These are phyloP conservation scores for Campylorhamphus procurvoides DNA, from an alignment of 2,113 vertebrate species.

Conservation along the genomic window DNA sequence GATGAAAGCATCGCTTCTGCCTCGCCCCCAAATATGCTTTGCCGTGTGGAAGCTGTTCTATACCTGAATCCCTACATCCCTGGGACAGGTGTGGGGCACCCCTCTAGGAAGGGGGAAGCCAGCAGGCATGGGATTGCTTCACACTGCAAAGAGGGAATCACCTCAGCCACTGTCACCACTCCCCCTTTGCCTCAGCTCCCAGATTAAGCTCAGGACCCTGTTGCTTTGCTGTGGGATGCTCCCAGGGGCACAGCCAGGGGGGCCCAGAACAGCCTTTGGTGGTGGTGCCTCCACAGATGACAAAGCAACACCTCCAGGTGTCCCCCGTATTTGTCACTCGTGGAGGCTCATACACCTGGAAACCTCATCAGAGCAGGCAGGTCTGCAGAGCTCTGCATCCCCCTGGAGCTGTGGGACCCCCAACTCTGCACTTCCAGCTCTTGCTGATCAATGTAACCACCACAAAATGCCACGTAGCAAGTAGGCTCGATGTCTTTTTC, in stretches of 20 bases:
- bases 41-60: not conserved
- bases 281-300: not conserved
- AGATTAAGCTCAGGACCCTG: not conserved
- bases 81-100: rapidly evolving
- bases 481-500: not conserved
- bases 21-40: not conserved
- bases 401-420: not conserved
- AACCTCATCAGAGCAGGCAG: not conserved
- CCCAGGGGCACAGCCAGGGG: not conserved
- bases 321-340: rapidly evolving
- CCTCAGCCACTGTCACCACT: not conserved
- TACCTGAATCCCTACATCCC: not conserved
- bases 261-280: not conserved
- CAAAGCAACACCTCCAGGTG: not conserved
- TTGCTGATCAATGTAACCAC: not conserved
- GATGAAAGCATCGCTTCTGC: not conserved
- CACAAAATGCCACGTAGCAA: not conserved
- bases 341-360: not conserved
- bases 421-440: rapidly evolving
- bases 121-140: not conserved
- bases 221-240: not conserved
- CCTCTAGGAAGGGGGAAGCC: not conserved
- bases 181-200: not conserved
- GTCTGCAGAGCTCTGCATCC: not conserved
- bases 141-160: not conserved